A percentile compares a stretch with the other conserved stretches of the same genome.
phyloP scores from a whole-genome alignment of 2,113 vertebrate genomes.

The Nothobranchius kuhntae region DNA sequence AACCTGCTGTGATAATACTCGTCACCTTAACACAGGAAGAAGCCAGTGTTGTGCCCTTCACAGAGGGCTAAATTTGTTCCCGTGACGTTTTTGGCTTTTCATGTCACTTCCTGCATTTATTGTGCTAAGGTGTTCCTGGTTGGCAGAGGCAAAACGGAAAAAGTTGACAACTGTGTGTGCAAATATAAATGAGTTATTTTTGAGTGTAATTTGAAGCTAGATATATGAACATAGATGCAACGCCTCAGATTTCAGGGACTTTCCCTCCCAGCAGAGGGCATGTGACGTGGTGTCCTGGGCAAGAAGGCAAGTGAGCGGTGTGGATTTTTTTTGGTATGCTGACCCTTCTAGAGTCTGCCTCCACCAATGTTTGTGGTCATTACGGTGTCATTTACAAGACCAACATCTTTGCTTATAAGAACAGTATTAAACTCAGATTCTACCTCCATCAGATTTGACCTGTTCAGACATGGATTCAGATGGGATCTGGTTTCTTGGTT shows the following conservation, averaged over 20 bases:
- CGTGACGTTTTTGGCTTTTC: neutral
- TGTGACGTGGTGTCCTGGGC: conserved; percentile 48
- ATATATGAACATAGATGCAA: conserved; percentile 8
- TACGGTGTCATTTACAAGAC: conserved; percentile 30
- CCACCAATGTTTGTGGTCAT: conserved; percentile 5
- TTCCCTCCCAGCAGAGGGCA: conserved; percentile 52
- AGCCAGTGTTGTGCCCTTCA: conserved; percentile 50
- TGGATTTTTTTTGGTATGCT: conserved; percentile 73
- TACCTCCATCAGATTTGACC: neutral
- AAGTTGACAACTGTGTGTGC: neutral
- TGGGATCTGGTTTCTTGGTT: neutral
- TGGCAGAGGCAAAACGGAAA: neutral
- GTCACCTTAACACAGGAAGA: conserved; percentile 62
- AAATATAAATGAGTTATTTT: neutral
- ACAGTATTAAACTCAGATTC: too few relatives aligned
- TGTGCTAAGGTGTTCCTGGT: neutral
- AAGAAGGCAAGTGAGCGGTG: conserved; percentile 47
- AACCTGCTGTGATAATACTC: conserved; percentile 41
- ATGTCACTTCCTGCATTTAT: neutral
- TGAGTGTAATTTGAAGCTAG: conserved; percentile 33
- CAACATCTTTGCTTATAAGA: neutral
- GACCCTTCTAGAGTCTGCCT: conserved; percentile 32
- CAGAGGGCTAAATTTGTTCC: conserved; percentile 19
- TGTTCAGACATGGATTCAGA: neutral
- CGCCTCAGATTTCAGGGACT: conserved; percentile 72